Conservation (phyloP, 2,888 invertebrate species). For the Caenorhabditis wallacei region DNA sequence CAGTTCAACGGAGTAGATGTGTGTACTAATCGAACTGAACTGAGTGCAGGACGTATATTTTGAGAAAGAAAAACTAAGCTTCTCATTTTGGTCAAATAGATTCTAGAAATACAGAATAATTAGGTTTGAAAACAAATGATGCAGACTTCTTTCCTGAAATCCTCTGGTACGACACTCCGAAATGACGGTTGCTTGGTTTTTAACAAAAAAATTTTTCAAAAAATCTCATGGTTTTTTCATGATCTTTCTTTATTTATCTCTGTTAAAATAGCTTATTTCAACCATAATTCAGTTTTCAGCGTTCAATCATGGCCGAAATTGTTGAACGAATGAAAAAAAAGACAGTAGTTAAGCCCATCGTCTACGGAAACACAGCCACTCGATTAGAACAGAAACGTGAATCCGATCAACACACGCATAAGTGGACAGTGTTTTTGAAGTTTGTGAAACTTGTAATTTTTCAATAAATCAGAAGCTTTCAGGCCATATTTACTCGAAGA, state of each 20-base stretch:
- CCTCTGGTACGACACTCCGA: constrained; percentile 36
- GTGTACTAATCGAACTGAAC: constrained; percentile 42
- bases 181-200: constrained; percentile 17
- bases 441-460: constrained; percentile 8
- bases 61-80: constrained; percentile 30
- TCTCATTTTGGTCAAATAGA: constrained; percentile 27
- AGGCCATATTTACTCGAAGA: constrained; percentile 70
- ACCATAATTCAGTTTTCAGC: not conserved
- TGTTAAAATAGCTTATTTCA: not conserved
- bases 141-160: not conserved
- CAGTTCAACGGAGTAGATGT: constrained; percentile 63
- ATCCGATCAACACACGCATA: constrained; percentile 92
- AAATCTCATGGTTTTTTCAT: constrained; percentile 3
- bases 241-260: not conserved
- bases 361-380: constrained; percentile 94
- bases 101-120: too few species aligned
- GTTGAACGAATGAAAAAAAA: constrained; percentile 75
- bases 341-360: constrained; percentile 92
- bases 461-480: not conserved
- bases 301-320: constrained; percentile 63
- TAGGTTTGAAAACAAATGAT: too few species aligned
- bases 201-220: constrained; percentile 25
- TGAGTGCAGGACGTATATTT: constrained; percentile 19
- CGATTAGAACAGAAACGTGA: constrained; percentile 71
- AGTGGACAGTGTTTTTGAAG: constrained; percentile 88